Evolutionary conservation across 2,797 vertebrate species (phyloP).

Genomic region (Parotocinclus haroldoi): DNA sequence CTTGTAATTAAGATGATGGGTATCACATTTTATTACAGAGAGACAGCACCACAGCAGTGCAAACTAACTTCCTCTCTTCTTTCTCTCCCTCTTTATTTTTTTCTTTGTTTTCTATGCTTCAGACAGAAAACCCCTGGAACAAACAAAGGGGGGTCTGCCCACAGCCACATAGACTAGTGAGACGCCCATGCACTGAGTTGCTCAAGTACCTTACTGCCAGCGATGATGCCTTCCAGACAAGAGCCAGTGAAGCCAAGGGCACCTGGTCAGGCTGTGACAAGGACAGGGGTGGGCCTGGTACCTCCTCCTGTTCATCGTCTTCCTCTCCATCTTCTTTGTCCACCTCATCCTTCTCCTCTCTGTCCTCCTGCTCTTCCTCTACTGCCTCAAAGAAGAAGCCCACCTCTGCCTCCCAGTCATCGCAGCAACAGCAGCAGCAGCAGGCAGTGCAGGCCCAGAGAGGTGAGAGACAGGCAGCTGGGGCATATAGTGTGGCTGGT

Average conservation of each 20-base stretch:
- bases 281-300: slow-evolving; percentile 81
- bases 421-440: slow-evolving; percentile 79
- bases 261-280: slow-evolving; percentile 72
- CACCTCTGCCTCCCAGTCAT: slow-evolving; percentile 72
- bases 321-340: slow-evolving; percentile 75
- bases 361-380: slow-evolving; percentile 74
- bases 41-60: slow-evolving; percentile 53
- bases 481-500: slow-evolving; percentile 72
- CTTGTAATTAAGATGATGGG: slow-evolving; percentile 73
- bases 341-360: slow-evolving; percentile 68
- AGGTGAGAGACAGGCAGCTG: slow-evolving; percentile 81
- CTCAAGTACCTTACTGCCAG: slow-evolving; percentile 98
- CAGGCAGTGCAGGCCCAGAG: slow-evolving; percentile 87
- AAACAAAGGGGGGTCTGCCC: slow-evolving; percentile 90
- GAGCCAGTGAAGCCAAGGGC: slow-evolving; percentile 78
- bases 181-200: slow-evolving; percentile 97
- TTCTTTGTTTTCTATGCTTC: slow-evolving; percentile 40
- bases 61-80: slow-evolving; percentile 22
- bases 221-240: slow-evolving; percentile 91
- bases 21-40: slow-evolving; percentile 59
- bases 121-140: slow-evolving; percentile 96
- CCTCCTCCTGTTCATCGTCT: slow-evolving; percentile 72
- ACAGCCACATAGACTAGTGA: slow-evolving; percentile 91
- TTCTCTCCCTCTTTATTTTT: slow-evolving; percentile 40
- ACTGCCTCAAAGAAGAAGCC: slow-evolving; percentile 92